phyloP scores from a whole-genome alignment of 2,888 invertebrate species.

The Gnatocerus cornutus region DNA sequence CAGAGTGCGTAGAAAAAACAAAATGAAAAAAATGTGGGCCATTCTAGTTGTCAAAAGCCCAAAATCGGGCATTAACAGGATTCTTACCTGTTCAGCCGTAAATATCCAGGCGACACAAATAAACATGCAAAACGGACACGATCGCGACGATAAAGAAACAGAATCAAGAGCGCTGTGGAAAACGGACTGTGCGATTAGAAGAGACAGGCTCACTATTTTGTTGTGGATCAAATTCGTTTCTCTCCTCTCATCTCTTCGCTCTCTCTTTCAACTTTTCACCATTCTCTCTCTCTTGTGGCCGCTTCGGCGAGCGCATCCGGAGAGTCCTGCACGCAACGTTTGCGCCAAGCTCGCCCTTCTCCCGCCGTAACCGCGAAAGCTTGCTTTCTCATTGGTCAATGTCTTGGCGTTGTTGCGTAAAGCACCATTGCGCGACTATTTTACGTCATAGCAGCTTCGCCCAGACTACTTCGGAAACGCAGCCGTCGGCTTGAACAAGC shows the following conservation, averaged over 20 bases:
- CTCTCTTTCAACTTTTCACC: slow-evolving; percentile 72
- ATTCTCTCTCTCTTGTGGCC: slow-evolving; percentile 71
- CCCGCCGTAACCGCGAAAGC: slow-evolving; percentile 63
- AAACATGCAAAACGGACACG: slow-evolving; percentile 67
- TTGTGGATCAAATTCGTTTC: slow-evolving; percentile 73
- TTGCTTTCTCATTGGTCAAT: slow-evolving; percentile 61
- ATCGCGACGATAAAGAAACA: slow-evolving; percentile 64
- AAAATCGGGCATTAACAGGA: slow-evolving; percentile 62
- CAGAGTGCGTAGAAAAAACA: slow-evolving; percentile 13
- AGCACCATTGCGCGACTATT: slow-evolving; percentile 58
- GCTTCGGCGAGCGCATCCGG: slow-evolving; percentile 59
- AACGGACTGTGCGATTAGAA: slow-evolving; percentile 71
- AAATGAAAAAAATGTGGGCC: slow-evolving; percentile 41
- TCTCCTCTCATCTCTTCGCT: slow-evolving; percentile 71
- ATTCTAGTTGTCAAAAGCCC: slow-evolving; percentile 49
- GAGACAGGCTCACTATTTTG: slow-evolving; percentile 72
- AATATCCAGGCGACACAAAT: slow-evolving; percentile 65
- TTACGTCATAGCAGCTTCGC: slow-evolving; percentile 63
- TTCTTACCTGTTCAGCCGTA: slow-evolving; percentile 69
- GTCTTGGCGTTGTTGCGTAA: slow-evolving; percentile 58
- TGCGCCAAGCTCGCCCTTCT: slow-evolving; percentile 63
- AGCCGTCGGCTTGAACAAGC: slow-evolving; percentile 57
- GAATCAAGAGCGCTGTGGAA: slow-evolving; percentile 69
- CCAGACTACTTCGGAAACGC: slow-evolving; percentile 54
- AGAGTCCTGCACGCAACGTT: slow-evolving; percentile 61